A percentile compares a stretch with the other conserved stretches of the same genome.
Evolutionary conservation across 2,113 vertebrate genomes (phyloP).

Genomic region (Atrichornis clamosus): DNA sequence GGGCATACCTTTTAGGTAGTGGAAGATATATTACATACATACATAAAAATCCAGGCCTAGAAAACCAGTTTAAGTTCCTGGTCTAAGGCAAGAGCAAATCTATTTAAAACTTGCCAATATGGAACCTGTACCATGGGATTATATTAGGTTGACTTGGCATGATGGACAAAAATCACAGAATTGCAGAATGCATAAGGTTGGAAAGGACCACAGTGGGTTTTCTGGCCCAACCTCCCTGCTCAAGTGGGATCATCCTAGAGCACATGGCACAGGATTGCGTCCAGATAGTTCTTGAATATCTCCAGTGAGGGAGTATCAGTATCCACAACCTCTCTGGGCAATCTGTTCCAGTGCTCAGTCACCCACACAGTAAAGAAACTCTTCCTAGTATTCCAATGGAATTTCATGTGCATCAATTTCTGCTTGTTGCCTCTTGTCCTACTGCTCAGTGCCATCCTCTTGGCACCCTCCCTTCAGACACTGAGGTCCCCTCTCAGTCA

Average conservation of each 20-base stretch:
- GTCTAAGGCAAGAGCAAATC: neutral
- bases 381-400: neutral
- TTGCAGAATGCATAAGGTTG: neutral
- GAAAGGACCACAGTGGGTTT: neutral
- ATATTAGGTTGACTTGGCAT: neutral
- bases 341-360: neutral
- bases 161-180: neutral
- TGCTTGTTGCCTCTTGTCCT: neutral
- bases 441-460: neutral
- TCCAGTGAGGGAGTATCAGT: neutral
- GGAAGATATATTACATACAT: neutral
- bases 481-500: neutral
- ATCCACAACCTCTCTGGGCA: neutral
- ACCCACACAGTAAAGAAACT: rapidly evolving
- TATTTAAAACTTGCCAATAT: neutral
- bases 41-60: neutral
- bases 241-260: neutral
- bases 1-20: neutral
- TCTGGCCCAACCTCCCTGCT: neutral
- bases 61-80: neutral
- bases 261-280: neutral
- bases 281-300: neutral
- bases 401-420: neutral
- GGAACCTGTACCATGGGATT: neutral
- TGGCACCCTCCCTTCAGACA: neutral